Base-by-base conservation (phyloP, 2,888 invertebrate genomes). In the Chalcosyrphus nemorum region DNA sequence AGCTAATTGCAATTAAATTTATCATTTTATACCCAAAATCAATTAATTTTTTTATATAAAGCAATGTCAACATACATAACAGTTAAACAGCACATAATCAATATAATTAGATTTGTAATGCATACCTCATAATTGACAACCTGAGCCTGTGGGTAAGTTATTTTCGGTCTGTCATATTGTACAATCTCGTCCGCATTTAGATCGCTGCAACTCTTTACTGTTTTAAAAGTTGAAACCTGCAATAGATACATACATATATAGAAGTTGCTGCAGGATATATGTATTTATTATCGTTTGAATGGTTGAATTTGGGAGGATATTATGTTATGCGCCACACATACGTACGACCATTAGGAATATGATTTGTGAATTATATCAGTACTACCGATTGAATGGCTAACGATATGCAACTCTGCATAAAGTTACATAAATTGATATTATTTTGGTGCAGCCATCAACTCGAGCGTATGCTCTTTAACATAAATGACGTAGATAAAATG, bases 51-150 rank as follows among this genome's bases (percentile, higher is more conserved):
- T n/a, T n/a, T n/a, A n/a, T n/a, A n/a, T n/a, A n/a, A n/a, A n/a
- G n/a, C n/a, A n/a, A 24, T 24, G 24, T 24, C 24, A 4, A 24
- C 24, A 24, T 24, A 24, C 24, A 41, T 13, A 2, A 50, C 21
- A 19, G 2, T 2, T n/a, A n/a, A n/a, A n/a, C n/a, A 27, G 4
- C 24, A 2, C n/a, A n/a, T 6, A 3, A 13, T 5, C 15, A 41
- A 15, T 6, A 4, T 41, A 41, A 41, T 15, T 11, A n/a, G n/a
- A 41, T 50, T 50, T 24, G n/a, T 7, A 2, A 24, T 61, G 86
- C 87, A 59, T 84, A 90, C 91, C 91, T 90, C 90, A 87, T 90
- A 91, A 89, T 89, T 89, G 88, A 90, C 89, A 89, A 89, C 89
- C 81, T 88, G 89, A 86, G 88, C 89, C 86, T 89, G 89, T 70